Evolutionary conservation across 2,113 vertebrate species (phyloP), one percentile per base, ranked within the genome.

Genomic region (Aptenodytes forsteri): DNA sequence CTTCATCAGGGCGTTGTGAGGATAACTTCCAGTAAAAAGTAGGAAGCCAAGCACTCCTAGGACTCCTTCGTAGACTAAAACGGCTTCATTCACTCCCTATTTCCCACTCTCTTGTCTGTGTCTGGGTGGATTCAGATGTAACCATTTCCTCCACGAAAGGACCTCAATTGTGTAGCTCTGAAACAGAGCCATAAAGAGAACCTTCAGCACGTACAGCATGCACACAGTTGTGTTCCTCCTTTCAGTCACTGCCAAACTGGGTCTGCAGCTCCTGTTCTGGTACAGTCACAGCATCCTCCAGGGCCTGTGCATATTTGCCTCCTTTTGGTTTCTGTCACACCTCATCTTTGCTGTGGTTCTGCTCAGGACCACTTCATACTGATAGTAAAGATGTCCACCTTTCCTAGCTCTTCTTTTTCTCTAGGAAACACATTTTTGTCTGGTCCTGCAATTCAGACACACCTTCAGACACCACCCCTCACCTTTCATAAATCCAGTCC

Each of bases 21-120:
- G 81, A 89, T 89, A 95, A 85, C 81, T 91, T 94, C 73, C 91
- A 94, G 87, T 76, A 95, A 95, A 80, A 93, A 71, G 30, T 42
- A 87, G 38, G 54, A 93, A 96, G 67, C 36, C 65, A 88, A 69
- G 38, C 73, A 72, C 65, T 87, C 84, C 61, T 83, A 91, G 36
- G 52, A 79, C 47, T 73, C 34, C 52, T 84, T 52, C 6, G 1
- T 61, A 76, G 77, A 38, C 55, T 79, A 55, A 49, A 87, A 36
- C 2, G 6, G n/a, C 54, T 72, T 83, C 23, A 40, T 89, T 85
- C 44, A 49, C 25, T 91, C 80, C 44, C 18, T 29, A 6, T 72
- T 87, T 91, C 47, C 52, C 49, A 44, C 73, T 71, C 76, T 34
- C 30, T 76, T 6, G 1, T 47, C 23, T 56, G 21, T 49, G 44